Base-by-base conservation (phyloP, 1,140 invertebrate genomes). In the Aleiodes sp. region DNA sequence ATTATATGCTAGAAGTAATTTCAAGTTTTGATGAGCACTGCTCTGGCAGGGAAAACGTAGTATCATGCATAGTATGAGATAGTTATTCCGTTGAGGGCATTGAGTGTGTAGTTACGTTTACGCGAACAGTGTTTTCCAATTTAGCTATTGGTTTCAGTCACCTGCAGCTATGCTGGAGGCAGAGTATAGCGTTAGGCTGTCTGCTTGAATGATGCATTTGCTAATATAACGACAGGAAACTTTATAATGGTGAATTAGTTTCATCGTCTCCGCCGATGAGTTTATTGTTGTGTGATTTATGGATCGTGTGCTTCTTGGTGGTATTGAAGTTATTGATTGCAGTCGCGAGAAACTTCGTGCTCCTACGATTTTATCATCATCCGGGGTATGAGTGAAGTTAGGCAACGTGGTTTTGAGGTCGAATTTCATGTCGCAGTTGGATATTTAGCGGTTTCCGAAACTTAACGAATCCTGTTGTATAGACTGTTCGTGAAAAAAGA, bases 11-110 rank as follows among this genome's bases (percentile, higher is more conserved):
- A 16, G 16, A 59, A 59, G 56, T 28, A 59, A 59, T 59, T 31
- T 26, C 56, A 59, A 59, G 56, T 59, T 59, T 59, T 59, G 56
- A 59, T 59, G 56, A 59, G 56, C 28, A n/a, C 56, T 56, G 24
- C 21, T 7, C 10, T 19, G 24, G 7, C 2, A 29, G 28, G 10
- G 9, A 7, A 59, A 12, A n/a, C n/a, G 28, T 31, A 24, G 46
- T 16, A 16, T 43, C 39, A 16, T 52, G 46, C 26, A 24, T 21
- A 46, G n/a, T 14, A 24, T 16, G 46, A 4, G n/a, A n/a, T 28
- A 26, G 28, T 59, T 59, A 26, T 59, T 59, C 26, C 16, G 12
- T 24, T 24, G 26, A 59, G 29, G 56, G 29, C 26, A 59, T 59
- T 59, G 28, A 59, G n/a, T 59, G 29, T 59, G 8, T 16, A 29